Conservation (phyloP, 2,113 vertebrate genomes). For the Brachyistius frenatus region DNA sequence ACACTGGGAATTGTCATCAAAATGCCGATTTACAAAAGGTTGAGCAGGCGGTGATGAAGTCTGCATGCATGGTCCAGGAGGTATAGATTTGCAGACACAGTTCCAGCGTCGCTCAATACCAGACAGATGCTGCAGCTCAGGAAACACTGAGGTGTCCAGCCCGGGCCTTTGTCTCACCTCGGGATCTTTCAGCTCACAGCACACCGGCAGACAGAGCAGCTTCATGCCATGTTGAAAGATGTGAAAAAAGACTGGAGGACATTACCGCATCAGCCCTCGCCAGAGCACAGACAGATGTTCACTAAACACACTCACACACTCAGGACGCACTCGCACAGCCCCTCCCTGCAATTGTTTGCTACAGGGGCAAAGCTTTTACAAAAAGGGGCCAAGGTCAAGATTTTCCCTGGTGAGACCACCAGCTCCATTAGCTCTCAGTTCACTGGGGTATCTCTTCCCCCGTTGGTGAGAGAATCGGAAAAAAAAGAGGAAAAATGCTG, state of each 20-base stretch:
- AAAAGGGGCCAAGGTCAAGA: constrained; percentile 73
- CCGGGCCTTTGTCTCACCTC: constrained; percentile 56
- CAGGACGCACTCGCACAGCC: constrained; percentile 9
- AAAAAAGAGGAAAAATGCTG: neutral
- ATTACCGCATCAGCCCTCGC: constrained; percentile 57
- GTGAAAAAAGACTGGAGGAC: constrained; percentile 70
- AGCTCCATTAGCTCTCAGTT: constrained; percentile 79
- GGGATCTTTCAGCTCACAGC: constrained; percentile 65
- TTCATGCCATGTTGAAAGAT: constrained; percentile 65
- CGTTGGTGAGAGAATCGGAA: neutral
- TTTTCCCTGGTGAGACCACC: constrained; percentile 69
- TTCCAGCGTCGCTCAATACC: constrained; percentile 41
- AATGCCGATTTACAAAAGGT: constrained; percentile 84
- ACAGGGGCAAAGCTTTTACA: constrained; percentile 84
- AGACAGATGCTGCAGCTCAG: constrained; percentile 74
- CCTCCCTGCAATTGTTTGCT: constrained; percentile 72
- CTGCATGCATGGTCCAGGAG: constrained; percentile 46
- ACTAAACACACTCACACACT: constrained; percentile 40
- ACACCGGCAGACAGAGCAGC: constrained; percentile 54
- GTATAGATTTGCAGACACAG: constrained; percentile 75
- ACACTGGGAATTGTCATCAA: constrained; percentile 87
- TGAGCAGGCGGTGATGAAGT: constrained; percentile 67
- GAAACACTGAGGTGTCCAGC: constrained; percentile 68
- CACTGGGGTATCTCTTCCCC: constrained; percentile 39
- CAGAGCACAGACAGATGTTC: constrained; percentile 58